Percentiles rank a stretch among this genome's conserved stretches.
These are phyloP conservation scores for Cavia porcellus DNA, from an alignment of 2,113 vertebrate genomes.

Conservation along the genomic window DNA sequence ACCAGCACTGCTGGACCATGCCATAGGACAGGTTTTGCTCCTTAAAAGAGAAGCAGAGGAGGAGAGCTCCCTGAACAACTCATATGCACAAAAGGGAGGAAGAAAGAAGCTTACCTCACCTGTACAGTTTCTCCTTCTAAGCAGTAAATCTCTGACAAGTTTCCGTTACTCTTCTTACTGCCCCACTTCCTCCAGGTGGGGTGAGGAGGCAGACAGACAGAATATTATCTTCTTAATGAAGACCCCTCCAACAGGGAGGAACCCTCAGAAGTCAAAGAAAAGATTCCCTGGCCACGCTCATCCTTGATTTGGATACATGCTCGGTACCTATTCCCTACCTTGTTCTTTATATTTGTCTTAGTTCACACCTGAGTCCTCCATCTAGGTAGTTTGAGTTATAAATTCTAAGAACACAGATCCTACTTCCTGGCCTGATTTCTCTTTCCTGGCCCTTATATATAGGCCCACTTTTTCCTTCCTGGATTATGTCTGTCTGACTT, in stretches of 20 bases:
- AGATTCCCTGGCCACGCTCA: neutral
- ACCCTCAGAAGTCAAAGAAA: neutral
- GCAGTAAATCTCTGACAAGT: neutral
- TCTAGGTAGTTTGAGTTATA: neutral
- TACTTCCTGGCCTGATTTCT: neutral
- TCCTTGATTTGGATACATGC: neutral
- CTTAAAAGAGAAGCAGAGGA: neutral
- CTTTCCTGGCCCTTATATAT: neutral
- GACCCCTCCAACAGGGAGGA: neutral
- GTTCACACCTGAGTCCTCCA: neutral
- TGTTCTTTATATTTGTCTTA: neutral
- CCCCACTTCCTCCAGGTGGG: neutral
- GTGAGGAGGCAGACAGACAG: neutral
- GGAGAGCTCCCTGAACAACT: neutral
- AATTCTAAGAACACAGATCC: neutral
- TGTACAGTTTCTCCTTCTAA: neutral
- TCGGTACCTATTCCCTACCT: neutral
- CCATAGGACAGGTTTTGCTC: fast-evolving
- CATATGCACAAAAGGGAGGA: neutral
- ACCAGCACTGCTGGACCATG: fast-evolving
- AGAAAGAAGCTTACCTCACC: fast-evolving
- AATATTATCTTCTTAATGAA: fast-evolving
- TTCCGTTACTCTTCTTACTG: neutral
- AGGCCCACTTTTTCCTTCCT: neutral
- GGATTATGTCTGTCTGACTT: neutral